Evolutionary conservation across 2,113 vertebrate genomes (phyloP), one percentile per base, ranked within the genome.

Genomic region (Euleptes europaea): DNA sequence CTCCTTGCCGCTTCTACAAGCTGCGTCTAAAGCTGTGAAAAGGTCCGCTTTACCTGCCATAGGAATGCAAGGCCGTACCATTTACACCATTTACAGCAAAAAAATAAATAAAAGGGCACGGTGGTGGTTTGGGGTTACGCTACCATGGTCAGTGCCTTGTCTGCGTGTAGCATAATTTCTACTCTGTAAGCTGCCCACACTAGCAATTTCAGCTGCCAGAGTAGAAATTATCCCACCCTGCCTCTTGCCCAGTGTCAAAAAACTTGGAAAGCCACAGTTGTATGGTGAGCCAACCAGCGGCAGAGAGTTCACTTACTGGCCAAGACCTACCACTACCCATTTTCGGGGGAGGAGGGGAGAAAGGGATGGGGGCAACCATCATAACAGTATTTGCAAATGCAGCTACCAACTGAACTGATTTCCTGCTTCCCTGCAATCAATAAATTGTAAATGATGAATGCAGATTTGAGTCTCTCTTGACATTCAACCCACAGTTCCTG

Each of bases 111-210:
- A 71, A 85, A 38, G 42, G 33, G 49, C 13, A 21, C 44, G 38
- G 73, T 65, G 70, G 81, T 83, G 81, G 81, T 83, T 83, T 83
- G 81, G 81, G 70, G 23, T 85, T 79, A 85, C 10, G 54, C 69
- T 85, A 63, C 40, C 47, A 38, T 85, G 23, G 67, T 80, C 84
- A 85, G 84, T 85, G 83, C 83, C 83, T 85, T 85, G 83, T 72
- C 54, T 85, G 69, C 26, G 40, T 79, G 78, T 79, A 47, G 79
- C 23, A 72, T 85, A 85, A 79, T 79, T 72, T 85, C 76, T 85
- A 79, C 67, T 38, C 42, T 85, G 63, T 38, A 66, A 79, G 26
- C 47, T 73, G 66, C 49, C 78, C 71, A n/a, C 78, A 54, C 73
- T 78, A 47, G 44, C 72, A 73, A 40, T 51, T 65, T 54, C 74